Evolutionary conservation across 2,797 vertebrate genomes (phyloP), one percentile per base, ranked within the genome.

Genomic region (Crocodylus rhombifer): DNA sequence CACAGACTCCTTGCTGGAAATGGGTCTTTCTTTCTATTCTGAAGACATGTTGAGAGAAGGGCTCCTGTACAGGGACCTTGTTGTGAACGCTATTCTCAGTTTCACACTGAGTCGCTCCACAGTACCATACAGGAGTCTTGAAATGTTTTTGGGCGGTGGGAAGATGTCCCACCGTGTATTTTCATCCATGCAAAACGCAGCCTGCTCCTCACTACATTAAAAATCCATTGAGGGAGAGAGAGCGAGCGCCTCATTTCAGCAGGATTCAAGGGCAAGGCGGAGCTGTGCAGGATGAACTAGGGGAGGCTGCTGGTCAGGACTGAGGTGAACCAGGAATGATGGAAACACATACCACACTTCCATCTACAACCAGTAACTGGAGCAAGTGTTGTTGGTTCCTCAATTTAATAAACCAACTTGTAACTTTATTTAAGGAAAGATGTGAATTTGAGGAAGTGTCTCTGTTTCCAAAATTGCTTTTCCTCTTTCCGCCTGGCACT

Each of bases 121-220:
- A 95, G 94, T 95, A 96, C 78, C 94, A 93, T 87, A 92, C 33
- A 71, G 78, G 93, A 96, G 90, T 95, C 83, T 60, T 71, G 91
- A 95, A 96, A 91, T 91, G 81, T 26, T 94, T 96, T 97, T 96
- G 95, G 96, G 95, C 96, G 95, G n/a, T 67, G 63, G 74, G 88
- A 96, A 82, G 84, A 96, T 96, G 95, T 84, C 91, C 91, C 93
- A 93, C 94, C 93, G 96, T 93, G 94, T 94, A 91, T 82, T 96
- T 89, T 88, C 95, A 88, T 88, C 91, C 80, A 82, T 94, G 82
- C 63, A 67, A 21, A 61, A 60, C 36, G n/a, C 77, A 95, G 91
- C 30, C 73, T 94, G 94, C 91, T 85, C 85, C 91, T 94, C 91
- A 91, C 88, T 83, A 17, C 77, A 91, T 97, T 92, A 97, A 97